These are phyloP conservation scores for Heliocidaris erythrogramma DNA, from an alignment of 35 echinoderm and acorn worm species.

Conservation along the genomic window DNA sequence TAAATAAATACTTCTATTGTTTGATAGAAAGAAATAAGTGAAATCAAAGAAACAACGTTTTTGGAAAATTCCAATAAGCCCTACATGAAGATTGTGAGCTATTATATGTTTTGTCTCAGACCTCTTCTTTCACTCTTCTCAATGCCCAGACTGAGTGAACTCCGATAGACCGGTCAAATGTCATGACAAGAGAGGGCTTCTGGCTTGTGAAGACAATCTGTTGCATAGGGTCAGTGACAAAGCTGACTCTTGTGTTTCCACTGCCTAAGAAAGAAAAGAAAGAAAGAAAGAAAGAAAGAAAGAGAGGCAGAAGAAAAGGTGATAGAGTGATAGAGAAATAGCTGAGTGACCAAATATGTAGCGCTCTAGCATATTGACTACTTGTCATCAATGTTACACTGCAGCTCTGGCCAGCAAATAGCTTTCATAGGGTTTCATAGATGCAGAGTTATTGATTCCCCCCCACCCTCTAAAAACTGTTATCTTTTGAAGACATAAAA, in stretches of 20 bases:
- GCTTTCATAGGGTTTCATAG: too few species aligned
- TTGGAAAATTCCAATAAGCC: too few species aligned
- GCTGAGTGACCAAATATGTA: background rate
- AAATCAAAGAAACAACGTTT: too few species aligned
- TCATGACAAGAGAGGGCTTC: conserved; percentile 89
- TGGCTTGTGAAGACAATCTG: conserved; percentile 77
- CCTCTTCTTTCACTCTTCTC: conserved; percentile 79
- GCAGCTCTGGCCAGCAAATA: too few species aligned
- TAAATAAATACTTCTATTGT: too few species aligned
- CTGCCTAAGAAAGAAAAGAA: conserved; percentile 49
- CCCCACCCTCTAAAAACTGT: too few species aligned
- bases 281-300: conserved; percentile 44
- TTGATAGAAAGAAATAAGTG: too few species aligned
- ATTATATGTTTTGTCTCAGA: background rate
- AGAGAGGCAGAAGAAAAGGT: background rate
- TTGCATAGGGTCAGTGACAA: conserved; percentile 82
- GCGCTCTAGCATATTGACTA: background rate
- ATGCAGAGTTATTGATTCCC: too few species aligned
- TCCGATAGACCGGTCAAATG: conserved; percentile 88
- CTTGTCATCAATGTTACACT: too few species aligned
- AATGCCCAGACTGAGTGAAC: conserved; percentile 93
- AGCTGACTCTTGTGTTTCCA: conserved; percentile 57
- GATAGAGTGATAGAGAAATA: background rate
- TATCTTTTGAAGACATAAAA: too few species aligned
- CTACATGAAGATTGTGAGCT: too few species aligned